Evolutionary conservation across 2,113 vertebrate species (phyloP).

Genomic region (Rhineura floridana): DNA sequence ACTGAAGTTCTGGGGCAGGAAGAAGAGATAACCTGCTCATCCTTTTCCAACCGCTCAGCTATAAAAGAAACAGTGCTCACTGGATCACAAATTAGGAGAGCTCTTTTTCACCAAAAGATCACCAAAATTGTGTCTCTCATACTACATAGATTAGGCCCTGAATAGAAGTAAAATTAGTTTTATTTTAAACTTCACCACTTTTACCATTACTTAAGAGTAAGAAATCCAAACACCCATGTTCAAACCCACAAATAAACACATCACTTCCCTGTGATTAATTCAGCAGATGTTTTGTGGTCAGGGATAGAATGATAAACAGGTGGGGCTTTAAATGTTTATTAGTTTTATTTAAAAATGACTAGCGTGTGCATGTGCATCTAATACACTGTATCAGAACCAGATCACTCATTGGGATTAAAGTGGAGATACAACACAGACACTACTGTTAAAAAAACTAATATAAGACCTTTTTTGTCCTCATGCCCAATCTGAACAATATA

Average conservation of each 20-base stretch:
- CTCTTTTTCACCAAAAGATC: neutral
- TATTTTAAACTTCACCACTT: too few relatives aligned
- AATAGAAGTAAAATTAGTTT: too few relatives aligned
- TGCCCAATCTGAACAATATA: conserved; percentile 41
- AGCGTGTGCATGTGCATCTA: too few relatives aligned
- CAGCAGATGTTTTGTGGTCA: neutral
- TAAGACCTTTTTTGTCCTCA: conserved; percentile 46
- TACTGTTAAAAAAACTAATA: conserved; percentile 44
- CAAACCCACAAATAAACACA: neutral
- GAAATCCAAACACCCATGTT: neutral
- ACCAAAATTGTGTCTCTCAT: too few relatives aligned
- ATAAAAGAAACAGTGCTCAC: neutral
- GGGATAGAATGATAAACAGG: neutral
- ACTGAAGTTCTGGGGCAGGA: neutral
- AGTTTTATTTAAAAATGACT: neutral
- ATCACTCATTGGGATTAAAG: conserved; percentile 44
- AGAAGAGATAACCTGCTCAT: neutral
- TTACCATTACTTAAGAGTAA: too few relatives aligned
- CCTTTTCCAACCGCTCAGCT: neutral
- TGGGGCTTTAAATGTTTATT: neutral
- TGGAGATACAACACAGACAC: conserved; percentile 6
- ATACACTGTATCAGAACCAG: conserved; percentile 15
- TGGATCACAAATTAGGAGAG: neutral
- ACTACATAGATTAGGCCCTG: too few relatives aligned
- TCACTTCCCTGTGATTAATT: neutral